phyloP scores from a whole-genome alignment of 2,888 invertebrate genomes.

The Dryobotodes eremita region DNA sequence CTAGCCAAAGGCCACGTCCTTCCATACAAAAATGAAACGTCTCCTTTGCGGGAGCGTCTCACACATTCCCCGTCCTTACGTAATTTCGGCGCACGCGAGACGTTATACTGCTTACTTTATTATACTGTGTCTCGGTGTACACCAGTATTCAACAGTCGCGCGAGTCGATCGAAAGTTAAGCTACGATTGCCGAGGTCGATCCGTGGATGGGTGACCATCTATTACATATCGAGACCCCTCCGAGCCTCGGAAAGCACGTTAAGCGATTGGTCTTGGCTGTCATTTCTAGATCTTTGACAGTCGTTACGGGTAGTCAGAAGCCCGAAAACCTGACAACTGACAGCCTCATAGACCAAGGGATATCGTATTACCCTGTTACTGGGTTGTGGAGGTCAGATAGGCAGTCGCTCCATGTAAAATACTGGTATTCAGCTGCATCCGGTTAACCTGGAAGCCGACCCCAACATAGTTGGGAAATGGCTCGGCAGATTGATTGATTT shows the following conservation, averaged over 20 bases:
- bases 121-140: no score
- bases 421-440: background rate
- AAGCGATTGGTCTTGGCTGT: no score
- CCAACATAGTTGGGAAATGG: background rate
- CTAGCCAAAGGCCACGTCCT: no score
- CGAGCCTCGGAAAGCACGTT: no score
- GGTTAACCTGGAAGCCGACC: background rate
- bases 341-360: background rate
- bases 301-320: no score
- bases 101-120: no score
- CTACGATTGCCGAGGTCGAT: background rate
- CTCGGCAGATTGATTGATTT: background rate
- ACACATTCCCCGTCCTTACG: no score
- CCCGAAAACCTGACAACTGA: background rate
- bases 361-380: background rate
- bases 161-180: background rate
- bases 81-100: no score
- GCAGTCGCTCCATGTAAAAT: background rate
- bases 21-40: no score
- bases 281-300: no score
- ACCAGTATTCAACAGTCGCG: no score
- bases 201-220: background rate
- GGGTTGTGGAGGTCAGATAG: background rate
- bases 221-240: background rate
- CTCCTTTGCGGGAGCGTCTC: no score